Evolutionary conservation across 2,113 vertebrate genomes (phyloP).

Genomic region (Chlorodrepanis virens): DNA sequence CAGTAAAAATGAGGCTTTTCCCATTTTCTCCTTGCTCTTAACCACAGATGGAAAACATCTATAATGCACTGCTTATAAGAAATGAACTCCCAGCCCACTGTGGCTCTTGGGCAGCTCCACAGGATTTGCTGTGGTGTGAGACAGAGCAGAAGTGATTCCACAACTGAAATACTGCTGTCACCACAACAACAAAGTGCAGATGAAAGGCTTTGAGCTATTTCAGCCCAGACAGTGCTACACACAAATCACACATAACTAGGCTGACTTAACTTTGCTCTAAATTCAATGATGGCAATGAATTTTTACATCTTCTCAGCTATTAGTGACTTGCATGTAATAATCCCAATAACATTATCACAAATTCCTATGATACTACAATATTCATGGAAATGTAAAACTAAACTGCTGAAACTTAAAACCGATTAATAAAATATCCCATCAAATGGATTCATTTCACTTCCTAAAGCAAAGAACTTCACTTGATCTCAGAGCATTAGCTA

Average conservation of each 20-base stretch:
- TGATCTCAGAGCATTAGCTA: constrained; percentile 45
- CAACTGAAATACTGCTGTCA: background rate
- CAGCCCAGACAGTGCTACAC: background rate
- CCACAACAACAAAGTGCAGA: background rate
- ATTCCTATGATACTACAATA: constrained; percentile 15
- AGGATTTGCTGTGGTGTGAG: background rate
- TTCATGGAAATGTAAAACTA: constrained; percentile 55
- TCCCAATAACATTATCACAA: constrained; percentile 18
- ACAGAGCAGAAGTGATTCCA: background rate
- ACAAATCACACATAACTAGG: constrained; percentile 17
- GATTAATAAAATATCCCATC: constrained; percentile 54
- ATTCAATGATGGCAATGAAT: constrained; percentile 32
- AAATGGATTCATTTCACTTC: constrained; percentile 47
- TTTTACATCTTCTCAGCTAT: constrained; percentile 47
- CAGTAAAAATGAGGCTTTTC: background rate
- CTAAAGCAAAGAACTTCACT: constrained; percentile 48
- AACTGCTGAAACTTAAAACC: constrained; percentile 48
- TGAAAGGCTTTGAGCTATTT: constrained; percentile 14
- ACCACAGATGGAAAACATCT: background rate
- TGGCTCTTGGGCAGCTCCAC: background rate
- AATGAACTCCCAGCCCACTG: background rate
- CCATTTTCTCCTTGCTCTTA: background rate
- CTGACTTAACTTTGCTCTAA: constrained; percentile 10
- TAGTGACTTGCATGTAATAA: constrained; percentile 40
- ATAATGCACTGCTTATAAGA: background rate